A percentile compares a stretch with the other conserved stretches of the same genome.
These are phyloP conservation scores for Sylvia atricapilla DNA, from an alignment of 2,113 vertebrate species.

Conservation along the genomic window DNA sequence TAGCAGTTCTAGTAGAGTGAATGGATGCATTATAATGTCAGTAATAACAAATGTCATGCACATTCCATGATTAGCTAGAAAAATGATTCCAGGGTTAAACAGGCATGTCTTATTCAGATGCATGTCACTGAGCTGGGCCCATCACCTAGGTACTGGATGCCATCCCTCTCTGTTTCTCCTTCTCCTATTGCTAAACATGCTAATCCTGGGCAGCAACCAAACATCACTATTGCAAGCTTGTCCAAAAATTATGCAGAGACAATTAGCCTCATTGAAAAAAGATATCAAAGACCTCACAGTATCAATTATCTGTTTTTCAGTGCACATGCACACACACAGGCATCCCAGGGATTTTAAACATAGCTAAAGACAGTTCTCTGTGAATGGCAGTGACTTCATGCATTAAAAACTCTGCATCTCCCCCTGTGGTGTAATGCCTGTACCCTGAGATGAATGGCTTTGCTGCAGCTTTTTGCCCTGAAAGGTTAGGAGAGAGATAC, in stretches of 20 bases:
- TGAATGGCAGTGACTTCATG: slow-evolving; percentile 66
- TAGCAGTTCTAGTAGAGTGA: slow-evolving; percentile 26
- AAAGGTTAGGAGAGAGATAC: not conserved
- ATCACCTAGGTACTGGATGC: slow-evolving; percentile 60
- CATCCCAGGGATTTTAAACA: slow-evolving; percentile 46
- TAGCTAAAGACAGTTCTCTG: slow-evolving; percentile 7
- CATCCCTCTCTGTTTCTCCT: slow-evolving; percentile 46
- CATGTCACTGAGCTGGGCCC: slow-evolving; percentile 12
- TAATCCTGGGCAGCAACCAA: slow-evolving; percentile 48
- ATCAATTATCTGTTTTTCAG: slow-evolving; percentile 45
- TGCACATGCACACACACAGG: not conserved
- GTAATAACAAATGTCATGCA: slow-evolving; percentile 65
- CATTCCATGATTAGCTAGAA: slow-evolving; percentile 64
- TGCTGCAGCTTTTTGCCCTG: slow-evolving; percentile 42
- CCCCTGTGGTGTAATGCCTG: slow-evolving; percentile 43
- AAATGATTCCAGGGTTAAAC: slow-evolving; percentile 64
- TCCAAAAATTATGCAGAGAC: slow-evolving; percentile 62
- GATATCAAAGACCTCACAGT: slow-evolving; percentile 61
- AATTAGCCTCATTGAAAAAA: slow-evolving; percentile 65
- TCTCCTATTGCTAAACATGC: slow-evolving; percentile 45
- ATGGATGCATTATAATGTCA: slow-evolving; percentile 54
- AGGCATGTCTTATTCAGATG: slow-evolving; percentile 60
- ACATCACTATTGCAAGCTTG: slow-evolving; percentile 26
- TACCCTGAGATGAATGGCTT: slow-evolving; percentile 44
- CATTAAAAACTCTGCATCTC: slow-evolving; percentile 49